phyloP scores from a whole-genome alignment of 2,797 vertebrate species.

The Characodon lateralis region DNA sequence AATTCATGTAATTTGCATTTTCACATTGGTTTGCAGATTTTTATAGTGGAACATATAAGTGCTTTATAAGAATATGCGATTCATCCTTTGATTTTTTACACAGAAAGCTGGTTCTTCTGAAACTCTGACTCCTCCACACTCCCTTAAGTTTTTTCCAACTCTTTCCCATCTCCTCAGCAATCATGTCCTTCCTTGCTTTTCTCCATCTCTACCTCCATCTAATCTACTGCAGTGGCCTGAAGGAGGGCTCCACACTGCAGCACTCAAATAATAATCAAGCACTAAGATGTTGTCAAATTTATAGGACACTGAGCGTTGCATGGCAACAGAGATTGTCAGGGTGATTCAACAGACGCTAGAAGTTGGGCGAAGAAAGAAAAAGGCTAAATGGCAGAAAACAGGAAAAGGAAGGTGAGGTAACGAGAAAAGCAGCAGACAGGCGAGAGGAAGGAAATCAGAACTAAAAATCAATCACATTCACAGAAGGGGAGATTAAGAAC shows the following conservation, averaged over 20 bases:
- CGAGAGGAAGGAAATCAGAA: constrained; percentile 46
- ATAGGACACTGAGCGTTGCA: constrained; percentile 80
- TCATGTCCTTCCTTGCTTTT: constrained; percentile 51
- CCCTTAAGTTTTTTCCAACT: constrained; percentile 43
- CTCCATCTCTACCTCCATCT: constrained; percentile 56
- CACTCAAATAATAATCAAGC: constrained; percentile 83
- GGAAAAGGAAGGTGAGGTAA: constrained; percentile 54
- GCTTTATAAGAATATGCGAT: constrained; percentile 35
- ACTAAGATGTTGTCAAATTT: constrained; percentile 81
- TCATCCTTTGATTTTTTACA: constrained; percentile 27
- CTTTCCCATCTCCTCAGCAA: constrained; percentile 39
- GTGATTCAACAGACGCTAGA: constrained; percentile 71
- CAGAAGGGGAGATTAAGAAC: constrained; percentile 43
- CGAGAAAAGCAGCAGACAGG: constrained; percentile 36
- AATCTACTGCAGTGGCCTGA: constrained; percentile 77
- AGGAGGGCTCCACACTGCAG: constrained; percentile 74
- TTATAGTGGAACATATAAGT: constrained; percentile 37
- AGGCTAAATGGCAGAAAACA: constrained; percentile 66
- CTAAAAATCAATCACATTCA: constrained; percentile 35
- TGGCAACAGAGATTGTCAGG: constrained; percentile 82
- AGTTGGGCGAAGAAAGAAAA: constrained; percentile 65
- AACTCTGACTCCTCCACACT: constrained; percentile 24
- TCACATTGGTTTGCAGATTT: constrained; percentile 46
- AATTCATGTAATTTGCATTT: constrained; percentile 45
- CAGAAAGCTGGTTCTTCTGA: constrained; percentile 41